Percentiles rank a stretch among this genome's conserved stretches.
Evolutionary conservation across 2,797 vertebrate species (phyloP).

Genomic region (Eptatretus atami): DNA sequence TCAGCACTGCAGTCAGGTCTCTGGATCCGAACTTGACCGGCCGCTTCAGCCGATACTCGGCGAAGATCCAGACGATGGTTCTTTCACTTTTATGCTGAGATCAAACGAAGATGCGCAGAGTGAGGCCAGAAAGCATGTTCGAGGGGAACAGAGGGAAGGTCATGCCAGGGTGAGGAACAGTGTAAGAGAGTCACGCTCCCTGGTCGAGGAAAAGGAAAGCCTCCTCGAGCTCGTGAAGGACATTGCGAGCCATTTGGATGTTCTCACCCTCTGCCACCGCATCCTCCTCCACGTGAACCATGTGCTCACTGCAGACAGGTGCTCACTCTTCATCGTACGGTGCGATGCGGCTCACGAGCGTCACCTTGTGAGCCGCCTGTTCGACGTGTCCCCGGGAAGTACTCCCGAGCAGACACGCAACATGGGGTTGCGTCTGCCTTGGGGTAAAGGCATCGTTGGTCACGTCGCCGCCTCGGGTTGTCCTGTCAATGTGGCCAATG

Average conservation of each 20-base stretch:
- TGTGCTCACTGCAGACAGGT: constrained; percentile 33
- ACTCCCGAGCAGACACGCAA: constrained; percentile 71
- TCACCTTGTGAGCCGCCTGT: constrained; percentile 66
- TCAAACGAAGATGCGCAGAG: constrained; percentile 33
- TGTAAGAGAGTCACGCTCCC: constrained; percentile 11
- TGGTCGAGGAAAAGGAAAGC: constrained; percentile 23
- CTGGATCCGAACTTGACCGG: constrained; percentile 71
- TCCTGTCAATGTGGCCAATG: constrained; percentile 67
- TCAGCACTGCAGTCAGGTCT: constrained; percentile 56
- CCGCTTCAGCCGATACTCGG: constrained; percentile 66
- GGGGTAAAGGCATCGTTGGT: constrained; percentile 93
- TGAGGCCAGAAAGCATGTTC: constrained; percentile 2
- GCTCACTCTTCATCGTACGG: constrained; percentile 69
- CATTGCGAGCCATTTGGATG: constrained; percentile 72
- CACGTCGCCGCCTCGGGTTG: constrained; percentile 57
- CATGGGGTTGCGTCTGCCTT: constrained; percentile 58
- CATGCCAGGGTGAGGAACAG: constrained; percentile 10
- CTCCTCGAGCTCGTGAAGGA: constrained; percentile 75
- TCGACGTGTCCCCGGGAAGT: constrained; percentile 75
- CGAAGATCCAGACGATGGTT: constrained; percentile 44
- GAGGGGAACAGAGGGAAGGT: not conserved
- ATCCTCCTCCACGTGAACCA: constrained; percentile 88
- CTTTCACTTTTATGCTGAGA: constrained; percentile 49
- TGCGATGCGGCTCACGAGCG: constrained; percentile 85
- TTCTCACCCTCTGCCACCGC: constrained; percentile 71